These are phyloP conservation scores for Sorex araneus DNA, from an alignment of 2,113 vertebrate species.

Conservation along the genomic window DNA sequence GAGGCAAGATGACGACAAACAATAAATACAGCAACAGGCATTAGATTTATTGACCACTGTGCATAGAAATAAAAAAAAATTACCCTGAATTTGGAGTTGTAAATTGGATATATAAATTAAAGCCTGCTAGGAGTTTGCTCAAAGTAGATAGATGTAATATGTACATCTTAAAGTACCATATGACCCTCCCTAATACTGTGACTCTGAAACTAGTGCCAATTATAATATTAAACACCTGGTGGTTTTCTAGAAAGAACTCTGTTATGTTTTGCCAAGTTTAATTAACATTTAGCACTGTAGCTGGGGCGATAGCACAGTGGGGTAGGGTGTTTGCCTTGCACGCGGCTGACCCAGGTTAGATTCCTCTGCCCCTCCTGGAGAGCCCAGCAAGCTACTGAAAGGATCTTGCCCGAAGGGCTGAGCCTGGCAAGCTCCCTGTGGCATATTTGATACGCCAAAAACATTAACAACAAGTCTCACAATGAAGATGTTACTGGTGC, in stretches of 20 bases:
- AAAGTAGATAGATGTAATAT: conserved; percentile 33
- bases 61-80: conserved; percentile 13
- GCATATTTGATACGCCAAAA: too few relatives aligned
- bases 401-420: too few relatives aligned
- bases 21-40: not conserved
- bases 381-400: too few relatives aligned
- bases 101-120: not conserved
- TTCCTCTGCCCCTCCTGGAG: too few relatives aligned
- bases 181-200: not conserved
- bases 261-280: conserved; percentile 65
- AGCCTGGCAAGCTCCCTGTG: too few relatives aligned
- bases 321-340: too few relatives aligned
- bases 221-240: not conserved
- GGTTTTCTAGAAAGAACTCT: conserved; percentile 61
- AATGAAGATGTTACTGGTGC: too few relatives aligned
- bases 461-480: too few relatives aligned
- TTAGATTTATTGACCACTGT: conserved; percentile 41
- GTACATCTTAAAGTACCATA: not conserved
- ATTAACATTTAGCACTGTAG: conserved; percentile 65
- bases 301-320: too few relatives aligned
- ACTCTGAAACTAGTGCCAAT: conserved; percentile 50
- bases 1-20: not conserved
- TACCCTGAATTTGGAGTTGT: conserved; percentile 1
- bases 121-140: not conserved
- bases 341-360: too few relatives aligned